Percentiles rank a stretch among this genome's conserved stretches.
Conservation (phyloP, 2,113 vertebrate species). For the Serilophus lunatus region DNA sequence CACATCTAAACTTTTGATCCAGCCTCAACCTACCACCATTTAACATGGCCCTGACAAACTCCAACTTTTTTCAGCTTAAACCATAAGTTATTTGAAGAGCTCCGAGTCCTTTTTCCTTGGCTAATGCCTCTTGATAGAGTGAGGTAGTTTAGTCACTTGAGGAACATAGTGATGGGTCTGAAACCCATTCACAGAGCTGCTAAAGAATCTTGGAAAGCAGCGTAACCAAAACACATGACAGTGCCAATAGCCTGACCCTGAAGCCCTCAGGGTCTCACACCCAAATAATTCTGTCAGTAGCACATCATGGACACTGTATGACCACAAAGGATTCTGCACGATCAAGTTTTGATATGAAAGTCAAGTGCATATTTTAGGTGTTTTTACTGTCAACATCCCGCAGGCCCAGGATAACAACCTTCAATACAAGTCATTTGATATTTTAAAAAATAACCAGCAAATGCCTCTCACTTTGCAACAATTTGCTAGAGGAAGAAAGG, state of each 20-base stretch:
- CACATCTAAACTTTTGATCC: background rate
- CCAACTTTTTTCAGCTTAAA: background rate
- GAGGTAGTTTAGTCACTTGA: too few relatives aligned
- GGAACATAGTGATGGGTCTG: too few relatives aligned
- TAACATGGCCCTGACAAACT: background rate
- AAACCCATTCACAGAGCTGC: background rate
- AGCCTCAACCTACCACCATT: background rate
- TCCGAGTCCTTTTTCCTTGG: too few relatives aligned
- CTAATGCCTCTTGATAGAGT: too few relatives aligned
- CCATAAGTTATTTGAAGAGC: background rate
- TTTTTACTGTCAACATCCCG: background rate
- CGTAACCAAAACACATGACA: accelerated
- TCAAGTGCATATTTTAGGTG: background rate
- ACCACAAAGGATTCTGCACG: background rate
- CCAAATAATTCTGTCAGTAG: background rate
- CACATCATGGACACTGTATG: background rate
- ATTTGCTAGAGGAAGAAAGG: background rate
- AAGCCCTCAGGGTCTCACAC: background rate
- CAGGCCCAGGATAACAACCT: background rate
- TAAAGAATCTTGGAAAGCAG: background rate
- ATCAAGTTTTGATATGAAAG: background rate
- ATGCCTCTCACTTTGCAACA: background rate
- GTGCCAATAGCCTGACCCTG: background rate
- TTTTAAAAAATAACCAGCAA: background rate
- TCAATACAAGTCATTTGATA: background rate